Evolutionary conservation across 2,888 invertebrate species (phyloP).

Genomic region (Torymus auratus): DNA sequence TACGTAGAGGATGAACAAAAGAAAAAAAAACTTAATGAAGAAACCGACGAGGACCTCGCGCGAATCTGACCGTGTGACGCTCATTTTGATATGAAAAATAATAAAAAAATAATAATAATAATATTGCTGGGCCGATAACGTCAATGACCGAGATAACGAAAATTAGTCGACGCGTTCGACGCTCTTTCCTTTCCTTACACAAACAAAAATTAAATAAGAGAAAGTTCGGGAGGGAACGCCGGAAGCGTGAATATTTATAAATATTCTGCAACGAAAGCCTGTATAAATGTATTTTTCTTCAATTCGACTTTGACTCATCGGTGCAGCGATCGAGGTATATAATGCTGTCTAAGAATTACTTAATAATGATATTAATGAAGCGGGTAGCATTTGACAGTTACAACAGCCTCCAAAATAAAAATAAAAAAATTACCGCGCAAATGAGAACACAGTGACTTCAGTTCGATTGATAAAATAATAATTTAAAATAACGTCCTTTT

Average conservation of each 20-base stretch:
- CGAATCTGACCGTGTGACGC: slow-evolving; percentile 63
- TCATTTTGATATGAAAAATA: slow-evolving; percentile 61
- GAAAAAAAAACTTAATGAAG: slow-evolving; percentile 49
- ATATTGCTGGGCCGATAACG: slow-evolving; percentile 49
- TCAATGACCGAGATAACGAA: slow-evolving; percentile 34
- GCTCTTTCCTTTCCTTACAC: slow-evolving; percentile 5
- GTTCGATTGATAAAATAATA: slow-evolving; percentile 60
- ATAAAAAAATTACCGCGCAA: slow-evolving; percentile 66
- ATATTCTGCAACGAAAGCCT: slow-evolving; percentile 45
- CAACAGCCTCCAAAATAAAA: slow-evolving; percentile 17
- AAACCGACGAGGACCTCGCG: slow-evolving; percentile 64
- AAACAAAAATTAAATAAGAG: not conserved
- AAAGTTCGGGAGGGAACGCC: slow-evolving; percentile 1
- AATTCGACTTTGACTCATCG: slow-evolving; percentile 43
- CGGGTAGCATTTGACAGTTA: slow-evolving; percentile 45
- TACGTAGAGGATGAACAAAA: slow-evolving; percentile 55
- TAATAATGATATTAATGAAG: slow-evolving; percentile 34
- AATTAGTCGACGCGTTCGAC: not conserved
- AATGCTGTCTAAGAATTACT: slow-evolving; percentile 48
- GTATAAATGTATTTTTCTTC: slow-evolving; percentile 53
- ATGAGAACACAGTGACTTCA: slow-evolving; percentile 65
- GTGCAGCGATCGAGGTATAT: slow-evolving; percentile 29
- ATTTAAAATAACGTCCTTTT: slow-evolving; percentile 1
- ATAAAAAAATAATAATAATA: slow-evolving; percentile 25
- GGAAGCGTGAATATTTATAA: slow-evolving; percentile 31